These are phyloP conservation scores for Scrobipalpa atriplicella DNA, from an alignment of 2,888 invertebrate species.

Conservation along the genomic window DNA sequence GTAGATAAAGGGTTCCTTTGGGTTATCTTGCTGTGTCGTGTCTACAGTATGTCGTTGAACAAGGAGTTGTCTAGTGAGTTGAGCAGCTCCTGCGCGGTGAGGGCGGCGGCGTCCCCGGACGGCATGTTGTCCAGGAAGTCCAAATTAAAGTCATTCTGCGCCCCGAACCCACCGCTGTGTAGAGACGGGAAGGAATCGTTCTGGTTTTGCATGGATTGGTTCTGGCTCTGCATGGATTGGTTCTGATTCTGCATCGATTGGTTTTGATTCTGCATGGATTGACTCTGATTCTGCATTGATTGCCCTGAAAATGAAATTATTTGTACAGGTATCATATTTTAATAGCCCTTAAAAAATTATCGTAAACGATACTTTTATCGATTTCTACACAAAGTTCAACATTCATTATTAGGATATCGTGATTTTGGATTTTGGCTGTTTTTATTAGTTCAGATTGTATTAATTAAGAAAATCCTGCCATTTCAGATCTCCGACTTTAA, in stretches of 20 bases:
- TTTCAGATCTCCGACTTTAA: too few relatives aligned
- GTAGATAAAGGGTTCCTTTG: too few relatives aligned
- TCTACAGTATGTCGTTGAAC: conserved; percentile 85
- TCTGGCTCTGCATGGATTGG: conserved; percentile 41
- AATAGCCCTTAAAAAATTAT: too few relatives aligned
- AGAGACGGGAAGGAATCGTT: conserved; percentile 60
- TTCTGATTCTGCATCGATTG: conserved; percentile 42
- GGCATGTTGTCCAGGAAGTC: conserved; percentile 94
- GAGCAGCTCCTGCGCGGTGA: conserved; percentile 91
- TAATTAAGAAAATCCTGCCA: too few relatives aligned
- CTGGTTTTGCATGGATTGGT: conserved; percentile 37
- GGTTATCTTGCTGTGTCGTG: too few relatives aligned
- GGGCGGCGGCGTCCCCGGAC: conserved; percentile 87
- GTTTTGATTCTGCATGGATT: conserved; percentile 36
- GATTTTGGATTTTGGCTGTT: too few relatives aligned
- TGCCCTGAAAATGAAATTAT: conserved; percentile 32
- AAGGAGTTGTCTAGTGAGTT: conserved; percentile 92
- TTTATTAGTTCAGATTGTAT: too few relatives aligned
- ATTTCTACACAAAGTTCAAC: too few relatives aligned
- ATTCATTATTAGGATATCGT: too few relatives aligned
- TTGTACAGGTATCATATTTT: not conserved
- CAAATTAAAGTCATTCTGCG: conserved; percentile 87
- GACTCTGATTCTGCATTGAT: conserved; percentile 37
- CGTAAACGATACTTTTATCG: too few relatives aligned
- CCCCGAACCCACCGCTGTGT: conserved; percentile 58